Conservation (phyloP, 2,113 vertebrate species). For the Agapornis roseicollis region DNA sequence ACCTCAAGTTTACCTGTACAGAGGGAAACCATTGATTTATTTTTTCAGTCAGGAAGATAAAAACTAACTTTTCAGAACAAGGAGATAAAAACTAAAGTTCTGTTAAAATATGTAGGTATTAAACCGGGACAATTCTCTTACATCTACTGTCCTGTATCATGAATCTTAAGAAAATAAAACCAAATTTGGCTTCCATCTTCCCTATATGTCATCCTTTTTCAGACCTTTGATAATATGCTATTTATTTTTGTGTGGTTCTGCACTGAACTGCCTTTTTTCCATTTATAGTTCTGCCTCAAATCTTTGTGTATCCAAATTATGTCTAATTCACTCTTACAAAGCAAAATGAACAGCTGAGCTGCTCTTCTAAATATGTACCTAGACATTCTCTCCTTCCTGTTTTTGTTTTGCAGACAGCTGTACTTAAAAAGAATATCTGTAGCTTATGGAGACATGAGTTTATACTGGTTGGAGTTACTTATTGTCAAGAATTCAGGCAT, state of each 20-base stretch:
- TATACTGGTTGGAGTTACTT: not conserved
- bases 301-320: not conserved
- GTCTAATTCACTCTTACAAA: not conserved
- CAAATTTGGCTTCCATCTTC: not conserved
- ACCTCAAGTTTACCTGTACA: slow-evolving; percentile 20
- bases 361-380: not conserved
- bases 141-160: not conserved
- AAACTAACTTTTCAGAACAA: slow-evolving; percentile 32
- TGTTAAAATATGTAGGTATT: not conserved
- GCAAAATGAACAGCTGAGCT: not conserved
- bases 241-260: slow-evolving; percentile 1
- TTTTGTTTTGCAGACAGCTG: not conserved
- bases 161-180: slow-evolving; percentile 26
- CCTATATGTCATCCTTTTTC: not conserved
- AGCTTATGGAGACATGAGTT: not conserved
- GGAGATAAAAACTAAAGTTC: slow-evolving; percentile 10
- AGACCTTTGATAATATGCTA: not conserved
- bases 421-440: not conserved
- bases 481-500: not conserved
- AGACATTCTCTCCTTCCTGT: not conserved
- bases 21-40: slow-evolving; percentile 4
- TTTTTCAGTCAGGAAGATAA: not conserved
- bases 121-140: too few species aligned
- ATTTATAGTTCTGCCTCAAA: not conserved
- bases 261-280: not conserved